These are phyloP conservation scores for Dipodomys stephensi DNA, from an alignment of 2,113 vertebrate species.

Conservation along the genomic window DNA sequence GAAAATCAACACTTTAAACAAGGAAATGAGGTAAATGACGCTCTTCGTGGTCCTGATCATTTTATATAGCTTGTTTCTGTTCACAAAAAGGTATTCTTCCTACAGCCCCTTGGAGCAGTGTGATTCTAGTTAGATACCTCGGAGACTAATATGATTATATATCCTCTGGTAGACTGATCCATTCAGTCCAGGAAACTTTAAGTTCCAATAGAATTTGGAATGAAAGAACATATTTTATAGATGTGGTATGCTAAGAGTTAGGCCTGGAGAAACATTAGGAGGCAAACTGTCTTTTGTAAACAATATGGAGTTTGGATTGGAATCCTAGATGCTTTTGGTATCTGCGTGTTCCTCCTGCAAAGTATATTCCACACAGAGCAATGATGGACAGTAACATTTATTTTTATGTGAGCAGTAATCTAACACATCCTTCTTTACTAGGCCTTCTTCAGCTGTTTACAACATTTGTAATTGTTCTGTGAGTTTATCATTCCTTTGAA, in stretches of 20 bases:
- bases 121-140: conserved; percentile 84
- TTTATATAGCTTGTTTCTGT: conserved; percentile 73
- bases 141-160: conserved; percentile 79
- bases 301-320: conserved; percentile 36
- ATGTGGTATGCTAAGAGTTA: conserved; percentile 63
- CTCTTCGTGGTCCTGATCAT: conserved; percentile 48
- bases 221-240: conserved; percentile 64
- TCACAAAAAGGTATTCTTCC: conserved; percentile 63
- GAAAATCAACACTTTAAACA: conserved; percentile 51
- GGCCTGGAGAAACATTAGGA: conserved; percentile 67
- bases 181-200: conserved; percentile 61
- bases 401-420: conserved; percentile 79
- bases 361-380: conserved; percentile 9
- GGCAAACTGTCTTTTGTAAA: conserved; percentile 49
- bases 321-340: conserved; percentile 50
- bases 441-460: conserved; percentile 72
- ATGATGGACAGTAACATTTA: conserved; percentile 68
- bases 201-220: conserved; percentile 75
- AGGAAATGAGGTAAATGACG: conserved; percentile 54
- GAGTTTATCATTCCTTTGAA: conserved; percentile 75
- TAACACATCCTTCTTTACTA: conserved; percentile 73
- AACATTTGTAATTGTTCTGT: conserved; percentile 72
- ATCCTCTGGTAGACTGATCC: conserved; percentile 65
- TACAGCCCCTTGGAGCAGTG: conserved; percentile 63
- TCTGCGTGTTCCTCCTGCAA: conserved; percentile 62